Conservation (phyloP, 2,797 vertebrate genomes). For the Lerista edwardsae region DNA sequence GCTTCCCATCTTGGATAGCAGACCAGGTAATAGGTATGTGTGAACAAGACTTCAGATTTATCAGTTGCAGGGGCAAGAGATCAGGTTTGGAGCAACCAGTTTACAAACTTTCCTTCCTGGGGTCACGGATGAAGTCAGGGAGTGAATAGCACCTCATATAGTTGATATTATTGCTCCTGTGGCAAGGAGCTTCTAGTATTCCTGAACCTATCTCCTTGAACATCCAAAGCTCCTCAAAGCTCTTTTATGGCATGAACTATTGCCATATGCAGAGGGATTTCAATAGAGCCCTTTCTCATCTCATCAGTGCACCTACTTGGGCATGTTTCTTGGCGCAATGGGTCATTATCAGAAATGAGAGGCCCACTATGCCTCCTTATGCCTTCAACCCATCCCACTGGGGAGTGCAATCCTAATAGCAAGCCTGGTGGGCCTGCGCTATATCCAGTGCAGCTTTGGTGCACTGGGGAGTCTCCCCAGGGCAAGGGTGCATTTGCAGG, state of each 20-base stretch:
- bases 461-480: no score
- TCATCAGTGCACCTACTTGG: not conserved
- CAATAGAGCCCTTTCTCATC: not conserved
- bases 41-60: not conserved
- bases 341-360: not conserved
- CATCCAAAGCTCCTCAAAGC: not conserved
- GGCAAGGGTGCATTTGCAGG: no score
- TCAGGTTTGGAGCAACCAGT: not conserved
- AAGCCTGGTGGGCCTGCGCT: no score
- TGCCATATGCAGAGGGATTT: not conserved
- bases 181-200: not conserved
- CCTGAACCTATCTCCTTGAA: not conserved
- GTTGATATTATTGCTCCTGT: no score
- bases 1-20: constrained; percentile 65
- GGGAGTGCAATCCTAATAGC: no score
- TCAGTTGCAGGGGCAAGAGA: not conserved
- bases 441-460: no score
- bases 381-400: not conserved
- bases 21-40: constrained; percentile 68
- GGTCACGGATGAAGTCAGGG: not conserved
- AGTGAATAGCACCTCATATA: not conserved
- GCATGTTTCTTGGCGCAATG: not conserved
- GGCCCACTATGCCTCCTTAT: not conserved
- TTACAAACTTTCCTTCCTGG: not conserved
- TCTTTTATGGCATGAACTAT: not conserved